Base-by-base conservation (phyloP, 1,140 invertebrate genomes). In the Cataglyphis hispanica region DNA sequence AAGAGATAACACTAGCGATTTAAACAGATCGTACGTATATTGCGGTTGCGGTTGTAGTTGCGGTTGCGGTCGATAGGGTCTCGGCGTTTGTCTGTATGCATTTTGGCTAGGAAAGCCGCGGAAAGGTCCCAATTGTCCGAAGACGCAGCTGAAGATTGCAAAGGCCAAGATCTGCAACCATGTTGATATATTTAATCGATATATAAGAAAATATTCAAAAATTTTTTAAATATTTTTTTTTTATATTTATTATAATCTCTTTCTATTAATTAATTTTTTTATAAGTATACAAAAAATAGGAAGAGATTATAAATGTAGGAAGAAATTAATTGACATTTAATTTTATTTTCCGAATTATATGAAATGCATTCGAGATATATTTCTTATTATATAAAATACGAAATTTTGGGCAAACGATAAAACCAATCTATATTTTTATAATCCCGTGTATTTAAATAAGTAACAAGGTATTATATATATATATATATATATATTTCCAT, bases 161-260 rank as follows among this genome's bases (percentile, higher is more conserved):
- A 94, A 86, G n/a, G 91, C 75, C 69, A 93, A 86, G 78, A 94
- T 93, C 93, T 94, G 90, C 60, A 93, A 93, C 85, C 75, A 80
- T 0, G 25, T 19, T 37, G n/a, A 74, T 60, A 25, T 34, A 40
- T 37, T 76, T 60, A 75, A 27, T 1, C 25, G n/a, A 64, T 27
- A 66, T n/a, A 37, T 1, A 11, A 13, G 22, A 22, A 50, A 40
- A 77, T 53, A 34, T 67, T 34, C 3, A 0, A 31, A 19, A 64
- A 64, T 31, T n/a, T n/a, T n/a, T n/a, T n/a, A n/a, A n/a, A 46
- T 60, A 8, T 61, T 60, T 64, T 61, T 60, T 64, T 22, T 77
- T 10, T 10, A 76, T 31, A 61, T 61, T 22, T 43, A 63, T 13
- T 31, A 74, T 37, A 74, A 22, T 10, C 40, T 31, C 31, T 31